Base-by-base conservation (phyloP, 2,888 invertebrate genomes). In the Neocrepidodera transversa region DNA sequence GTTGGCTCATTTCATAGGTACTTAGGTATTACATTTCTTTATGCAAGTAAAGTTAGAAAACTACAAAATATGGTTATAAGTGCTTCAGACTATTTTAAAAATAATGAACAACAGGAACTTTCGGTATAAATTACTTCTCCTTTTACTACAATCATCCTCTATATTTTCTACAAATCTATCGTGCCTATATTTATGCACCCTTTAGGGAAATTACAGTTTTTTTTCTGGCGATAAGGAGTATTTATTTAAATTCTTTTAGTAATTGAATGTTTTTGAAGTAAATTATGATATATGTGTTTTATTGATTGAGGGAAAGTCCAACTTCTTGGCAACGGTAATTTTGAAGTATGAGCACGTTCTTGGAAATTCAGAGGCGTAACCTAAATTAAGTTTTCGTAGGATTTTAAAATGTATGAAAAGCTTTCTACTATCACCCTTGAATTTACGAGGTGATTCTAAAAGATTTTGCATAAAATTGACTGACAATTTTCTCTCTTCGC, bases 311-410 rank as follows among this genome's bases (percentile, higher is more conserved):
- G 53, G 23, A 59, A 54, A 50, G 40, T 51, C 47, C 36, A 55
- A 56, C 48, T 47, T 52, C 56, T 52, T 56, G 55, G 35, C 50
- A 42, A 28, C 43, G 30, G 49, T 48, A 62, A 58, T 58, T 62
- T 58, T 38, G 56, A 58, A 58, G 58, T 62, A 58, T 51, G 43
- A 50, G 50, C 56, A 58, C 58, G 58, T 54, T 58, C 40, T 47
- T 36, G 14, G 42, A 35, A 50, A 45, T 52, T 47, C 58, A 55
- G 51, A 40, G 55, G 55, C 53, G 52, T 52, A 57, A 57, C 20
- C 35, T 43, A 57, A 53, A 60, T 57, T 57, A 51, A 50, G 57
- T 57, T 57, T 57, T 50, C 57, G 50, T 57, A 50, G 43, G 50
- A 50, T 57, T 57, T 57, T 57, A 57, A 57, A 57, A 57, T 57